Conservation (phyloP, 2,888 invertebrate genomes). For the Spisula subtruncata region DNA sequence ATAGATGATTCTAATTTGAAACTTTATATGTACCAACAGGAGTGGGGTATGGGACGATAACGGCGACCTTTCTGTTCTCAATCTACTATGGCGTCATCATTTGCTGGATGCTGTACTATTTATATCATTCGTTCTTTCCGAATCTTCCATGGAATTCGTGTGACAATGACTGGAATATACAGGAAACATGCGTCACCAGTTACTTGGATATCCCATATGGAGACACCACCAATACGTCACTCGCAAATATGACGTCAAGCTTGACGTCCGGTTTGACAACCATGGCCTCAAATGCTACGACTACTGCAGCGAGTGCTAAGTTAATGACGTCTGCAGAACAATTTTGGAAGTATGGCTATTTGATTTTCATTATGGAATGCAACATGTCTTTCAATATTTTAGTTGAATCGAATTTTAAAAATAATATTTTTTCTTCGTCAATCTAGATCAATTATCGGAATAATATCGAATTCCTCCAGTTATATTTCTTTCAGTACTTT, state of each 20-base stretch:
- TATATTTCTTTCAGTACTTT: too few species aligned
- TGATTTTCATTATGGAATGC: background rate
- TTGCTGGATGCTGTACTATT: constrained; percentile 87
- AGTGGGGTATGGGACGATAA: constrained; percentile 63
- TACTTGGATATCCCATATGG: background rate
- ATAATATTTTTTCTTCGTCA: too few species aligned
- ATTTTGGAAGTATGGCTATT: constrained; percentile 55
- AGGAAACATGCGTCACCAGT: constrained; percentile 46
- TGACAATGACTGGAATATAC: constrained; percentile 66
- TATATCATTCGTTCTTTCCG: constrained; percentile 83
- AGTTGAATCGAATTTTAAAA: too few species aligned
- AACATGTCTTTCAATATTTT: background rate
- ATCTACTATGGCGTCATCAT: constrained; percentile 89
- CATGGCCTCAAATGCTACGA: constrained; percentile 35
- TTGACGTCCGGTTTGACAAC: background rate
- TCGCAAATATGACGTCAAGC: background rate
- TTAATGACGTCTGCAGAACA: constrained; percentile 59
- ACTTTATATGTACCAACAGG: constrained; percentile 44
- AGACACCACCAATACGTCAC: background rate
- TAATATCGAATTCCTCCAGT: too few species aligned
- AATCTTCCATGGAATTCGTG: constrained; percentile 69
- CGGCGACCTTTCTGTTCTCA: constrained; percentile 76
- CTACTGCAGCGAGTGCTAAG: background rate
- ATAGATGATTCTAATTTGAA: too few species aligned
- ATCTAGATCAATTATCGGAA: too few species aligned